phyloP scores from a whole-genome alignment of 2,113 vertebrate genomes.

The Hemiprocne comata region DNA sequence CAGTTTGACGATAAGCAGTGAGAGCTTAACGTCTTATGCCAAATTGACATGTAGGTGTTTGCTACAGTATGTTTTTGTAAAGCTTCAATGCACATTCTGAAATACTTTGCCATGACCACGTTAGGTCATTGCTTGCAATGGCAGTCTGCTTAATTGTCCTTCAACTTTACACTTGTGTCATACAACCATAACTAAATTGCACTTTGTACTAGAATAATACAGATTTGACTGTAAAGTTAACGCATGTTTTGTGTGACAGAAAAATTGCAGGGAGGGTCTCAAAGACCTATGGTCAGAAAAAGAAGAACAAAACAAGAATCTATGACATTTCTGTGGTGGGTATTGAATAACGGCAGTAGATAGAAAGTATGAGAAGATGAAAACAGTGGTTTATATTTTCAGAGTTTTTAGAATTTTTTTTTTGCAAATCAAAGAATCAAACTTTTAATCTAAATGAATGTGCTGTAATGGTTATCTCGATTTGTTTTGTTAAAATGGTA shows the following conservation, averaged over 20 bases:
- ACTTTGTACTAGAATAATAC: not conserved
- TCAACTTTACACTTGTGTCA: not conserved
- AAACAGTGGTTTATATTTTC: not conserved
- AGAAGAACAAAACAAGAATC: not conserved
- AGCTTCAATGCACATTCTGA: not conserved
- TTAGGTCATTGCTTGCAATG: not conserved
- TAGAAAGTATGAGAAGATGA: not conserved
- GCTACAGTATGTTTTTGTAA: not conserved
- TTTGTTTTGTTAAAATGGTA: not conserved
- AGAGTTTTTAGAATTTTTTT: not conserved
- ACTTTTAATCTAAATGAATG: not conserved
- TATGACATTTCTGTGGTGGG: not conserved
- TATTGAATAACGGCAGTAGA: not conserved
- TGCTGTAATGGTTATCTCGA: accelerated
- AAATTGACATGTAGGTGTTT: not conserved
- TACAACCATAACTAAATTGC: not conserved
- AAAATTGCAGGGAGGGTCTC: not conserved
- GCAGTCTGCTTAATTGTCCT: not conserved
- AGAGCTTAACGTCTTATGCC: not conserved
- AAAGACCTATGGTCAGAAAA: not conserved
- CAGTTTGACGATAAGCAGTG: not conserved
- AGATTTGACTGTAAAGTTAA: not conserved
- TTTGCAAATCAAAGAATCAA: not conserved
- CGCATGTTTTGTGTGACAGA: not conserved
- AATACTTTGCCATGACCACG: not conserved